Conservation (phyloP, 1,140 invertebrate species). For the Drosophila teissieri region DNA sequence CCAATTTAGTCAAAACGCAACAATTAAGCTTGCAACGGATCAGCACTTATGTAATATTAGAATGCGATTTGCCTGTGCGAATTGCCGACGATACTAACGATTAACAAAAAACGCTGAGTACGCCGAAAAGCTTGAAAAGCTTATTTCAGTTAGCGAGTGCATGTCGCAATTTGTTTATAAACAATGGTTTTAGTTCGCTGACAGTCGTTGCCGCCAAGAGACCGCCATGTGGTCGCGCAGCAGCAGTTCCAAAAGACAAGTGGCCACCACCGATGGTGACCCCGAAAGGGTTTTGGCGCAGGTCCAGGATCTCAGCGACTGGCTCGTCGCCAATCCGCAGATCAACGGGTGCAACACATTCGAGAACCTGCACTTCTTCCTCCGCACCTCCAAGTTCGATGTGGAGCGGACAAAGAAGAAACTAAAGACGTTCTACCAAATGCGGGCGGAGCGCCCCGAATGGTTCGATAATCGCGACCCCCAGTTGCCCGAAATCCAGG, state of each 20-base stretch:
- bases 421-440: slow-evolving; percentile 86
- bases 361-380: slow-evolving; percentile 87
- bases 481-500: slow-evolving; percentile 85
- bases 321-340: slow-evolving; percentile 73
- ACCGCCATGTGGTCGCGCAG: slow-evolving; percentile 45
- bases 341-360: slow-evolving; percentile 85
- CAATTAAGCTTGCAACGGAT: slow-evolving; percentile 43
- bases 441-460: slow-evolving; percentile 85
- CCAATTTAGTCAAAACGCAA: slow-evolving; percentile 31
- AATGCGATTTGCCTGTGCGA: background rate
- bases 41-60: slow-evolving; percentile 29
- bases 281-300: slow-evolving; percentile 43
- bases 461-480: slow-evolving; percentile 88
- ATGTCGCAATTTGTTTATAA: slow-evolving; percentile 36
- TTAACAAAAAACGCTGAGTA: slow-evolving; percentile 4
- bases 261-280: slow-evolving; percentile 21
- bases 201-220: slow-evolving; percentile 11
- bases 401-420: slow-evolving; percentile 86
- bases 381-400: slow-evolving; percentile 88
- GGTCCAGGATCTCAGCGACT: slow-evolving; percentile 67
- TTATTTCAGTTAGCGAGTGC: slow-evolving; percentile 18
- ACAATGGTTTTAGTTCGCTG: slow-evolving; percentile 42
- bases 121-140: slow-evolving; percentile 31
- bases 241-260: slow-evolving; percentile 29
- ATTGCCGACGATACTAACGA: slow-evolving; percentile 24